Evolutionary conservation across 2,113 vertebrate genomes (phyloP).

Genomic region (Struthidea cinerea): DNA sequence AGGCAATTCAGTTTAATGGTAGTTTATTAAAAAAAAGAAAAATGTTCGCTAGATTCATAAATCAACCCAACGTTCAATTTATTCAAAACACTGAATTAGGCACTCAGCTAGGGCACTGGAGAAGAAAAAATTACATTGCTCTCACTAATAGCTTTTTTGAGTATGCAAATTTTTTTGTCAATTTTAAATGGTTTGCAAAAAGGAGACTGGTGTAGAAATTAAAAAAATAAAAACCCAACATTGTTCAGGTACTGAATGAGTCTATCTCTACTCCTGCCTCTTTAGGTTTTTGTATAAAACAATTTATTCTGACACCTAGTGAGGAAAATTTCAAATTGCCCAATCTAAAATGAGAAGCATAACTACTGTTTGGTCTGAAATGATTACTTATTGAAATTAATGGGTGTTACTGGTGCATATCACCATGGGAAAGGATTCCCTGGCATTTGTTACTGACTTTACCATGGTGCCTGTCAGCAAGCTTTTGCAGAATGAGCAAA

Average conservation of each 20-base stretch:
- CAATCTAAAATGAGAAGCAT: neutral
- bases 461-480: fast-evolving
- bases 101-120: neutral
- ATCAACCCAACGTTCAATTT: neutral
- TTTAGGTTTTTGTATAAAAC: neutral
- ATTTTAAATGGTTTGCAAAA: neutral
- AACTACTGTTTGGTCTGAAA: neutral
- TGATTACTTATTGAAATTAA: neutral
- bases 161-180: neutral
- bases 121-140: neutral
- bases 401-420: neutral
- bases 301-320: slow-evolving; percentile 10
- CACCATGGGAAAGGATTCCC: neutral
- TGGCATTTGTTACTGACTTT: neutral
- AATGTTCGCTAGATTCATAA: neutral
- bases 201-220: neutral
- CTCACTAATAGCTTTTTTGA: slow-evolving; percentile 11
- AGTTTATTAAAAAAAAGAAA: neutral
- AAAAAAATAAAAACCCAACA: neutral
- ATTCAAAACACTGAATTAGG: neutral
- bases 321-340: neutral
- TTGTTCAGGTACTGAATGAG: neutral
- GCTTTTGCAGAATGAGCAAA: neutral
- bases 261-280: neutral
- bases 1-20: neutral